Conservation (phyloP, 2,797 vertebrate species). For the Melanotaenia maccullochi region DNA sequence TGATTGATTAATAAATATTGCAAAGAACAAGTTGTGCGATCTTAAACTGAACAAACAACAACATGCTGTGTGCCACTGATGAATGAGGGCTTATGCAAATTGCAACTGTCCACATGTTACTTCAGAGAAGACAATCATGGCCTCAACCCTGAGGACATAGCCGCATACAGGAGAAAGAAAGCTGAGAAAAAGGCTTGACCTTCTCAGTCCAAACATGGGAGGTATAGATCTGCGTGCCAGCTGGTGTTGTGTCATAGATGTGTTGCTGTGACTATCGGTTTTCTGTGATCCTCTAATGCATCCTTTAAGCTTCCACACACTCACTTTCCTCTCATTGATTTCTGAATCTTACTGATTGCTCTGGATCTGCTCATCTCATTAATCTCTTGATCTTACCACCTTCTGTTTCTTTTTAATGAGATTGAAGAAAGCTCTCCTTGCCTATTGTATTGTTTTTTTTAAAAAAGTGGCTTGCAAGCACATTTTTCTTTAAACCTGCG, state of each 20-base stretch:
- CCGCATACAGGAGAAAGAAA: conserved; percentile 88
- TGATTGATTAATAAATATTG: neutral
- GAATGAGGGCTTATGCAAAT: conserved; percentile 26
- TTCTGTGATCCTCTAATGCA: conserved; percentile 24
- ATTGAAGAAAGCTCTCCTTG: conserved; percentile 49
- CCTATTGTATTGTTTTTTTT: conserved; percentile 44
- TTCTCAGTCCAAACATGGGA: conserved; percentile 71
- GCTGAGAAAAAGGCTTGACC: conserved; percentile 85
- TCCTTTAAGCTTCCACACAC: conserved; percentile 4
- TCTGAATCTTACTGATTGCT: conserved; percentile 30
- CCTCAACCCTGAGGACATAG: conserved; percentile 85
- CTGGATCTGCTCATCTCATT: conserved; percentile 49
- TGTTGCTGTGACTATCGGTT: conserved; percentile 29
- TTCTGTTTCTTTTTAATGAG: conserved; percentile 57
- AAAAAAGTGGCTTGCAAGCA: conserved; percentile 7
- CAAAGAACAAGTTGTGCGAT: neutral
- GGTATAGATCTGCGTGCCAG: conserved; percentile 77
- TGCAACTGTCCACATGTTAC: conserved; percentile 49
- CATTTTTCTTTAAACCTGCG: conserved; percentile 23
- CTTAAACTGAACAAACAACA: neutral
- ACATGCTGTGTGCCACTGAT: conserved; percentile 9
- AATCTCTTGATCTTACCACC: conserved; percentile 72
- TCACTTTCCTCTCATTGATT: conserved; percentile 37
- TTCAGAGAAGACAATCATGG: conserved; percentile 87
- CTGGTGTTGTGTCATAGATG: conserved; percentile 62